Evolutionary conservation across 2,113 vertebrate species (phyloP), one percentile per base, ranked within the genome.

Genomic region (Peromyscus californicus): DNA sequence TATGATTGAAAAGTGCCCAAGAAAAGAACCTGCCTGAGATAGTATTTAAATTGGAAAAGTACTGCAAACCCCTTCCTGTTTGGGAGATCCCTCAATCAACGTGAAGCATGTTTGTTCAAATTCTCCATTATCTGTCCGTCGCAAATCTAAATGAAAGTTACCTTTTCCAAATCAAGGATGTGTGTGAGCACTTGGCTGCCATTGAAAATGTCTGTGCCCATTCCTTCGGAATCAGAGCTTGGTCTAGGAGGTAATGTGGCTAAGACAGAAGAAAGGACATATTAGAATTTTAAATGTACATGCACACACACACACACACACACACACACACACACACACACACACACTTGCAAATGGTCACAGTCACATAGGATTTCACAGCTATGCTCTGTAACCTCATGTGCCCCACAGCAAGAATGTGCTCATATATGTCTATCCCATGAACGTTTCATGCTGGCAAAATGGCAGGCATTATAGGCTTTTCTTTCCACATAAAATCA

Each of bases 141-240:
- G 89, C 11, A 91, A 82, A 95, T 69, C 17, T 13, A 84, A 95
- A 54, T 61, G 22, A 94, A 94, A 98, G 95, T 98, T 98, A 99
- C 99, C 98, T 98, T 98, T 94, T 98, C 98, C 91, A 98, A 98
- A 95, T 0, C 84, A 89, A 98, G 98, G 91, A 98, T 96, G 92
- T 51, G 93, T 54, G 96, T 89, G 96, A 98, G 95, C 33, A 42
- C n/a, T 59, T 97, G 91, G 92, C 95, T 97, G 74, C 97, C 96
- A 96, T 97, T 98, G 93, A 98, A 97, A 95, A 97, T 45, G 91
- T 98, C 96, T 96, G 3, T 1, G 95, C 78, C 59, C 26, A 2
- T 19, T 65, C 85, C 97, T 95, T 98, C 96, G 97, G 97, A 90
- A 91, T 69, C 78, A 94, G 94, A 42, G 93, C 42, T 82, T 92